These are phyloP conservation scores for Furcula furcula DNA, from an alignment of 2,888 invertebrate genomes.

Conservation along the genomic window DNA sequence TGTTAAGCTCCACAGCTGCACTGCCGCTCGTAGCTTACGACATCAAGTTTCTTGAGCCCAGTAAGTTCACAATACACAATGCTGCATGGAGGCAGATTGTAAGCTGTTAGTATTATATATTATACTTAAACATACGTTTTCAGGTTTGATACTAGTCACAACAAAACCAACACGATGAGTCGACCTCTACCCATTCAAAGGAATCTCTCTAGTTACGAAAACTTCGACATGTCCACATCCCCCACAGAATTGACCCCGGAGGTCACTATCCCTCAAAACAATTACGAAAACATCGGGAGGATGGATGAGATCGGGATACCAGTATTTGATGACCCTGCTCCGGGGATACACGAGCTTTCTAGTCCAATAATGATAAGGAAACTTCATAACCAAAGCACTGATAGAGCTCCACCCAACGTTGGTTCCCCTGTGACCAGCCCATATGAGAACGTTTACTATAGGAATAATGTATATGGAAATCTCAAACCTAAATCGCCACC, in stretches of 20 bases:
- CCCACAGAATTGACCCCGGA: constrained; percentile 56
- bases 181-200: constrained; percentile 60
- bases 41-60: too few relatives aligned
- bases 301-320: constrained; percentile 77
- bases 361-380: constrained; percentile 72
- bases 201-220: constrained; percentile 79
- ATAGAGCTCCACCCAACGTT: too few relatives aligned
- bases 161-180: constrained; percentile 45
- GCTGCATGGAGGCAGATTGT: too few relatives aligned
- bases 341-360: constrained; percentile 51
- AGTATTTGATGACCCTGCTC: constrained; percentile 55
- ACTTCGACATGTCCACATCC: constrained; percentile 65
- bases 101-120: too few relatives aligned
- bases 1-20: too few relatives aligned
- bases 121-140: too few relatives aligned
- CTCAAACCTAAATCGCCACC: constrained; percentile 72
- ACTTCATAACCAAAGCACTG: constrained; percentile 42
- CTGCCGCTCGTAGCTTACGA: too few relatives aligned
- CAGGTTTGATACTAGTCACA: constrained; percentile 78
- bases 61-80: too few relatives aligned
- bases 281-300: constrained; percentile 61
- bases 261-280: constrained; percentile 51
- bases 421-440: constrained; percentile 70
- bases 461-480: constrained; percentile 52
- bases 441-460: constrained; percentile 83